These are phyloP conservation scores for Xanthostigma xanthostigma DNA, from an alignment of 2,888 invertebrate genomes.

Conservation along the genomic window DNA sequence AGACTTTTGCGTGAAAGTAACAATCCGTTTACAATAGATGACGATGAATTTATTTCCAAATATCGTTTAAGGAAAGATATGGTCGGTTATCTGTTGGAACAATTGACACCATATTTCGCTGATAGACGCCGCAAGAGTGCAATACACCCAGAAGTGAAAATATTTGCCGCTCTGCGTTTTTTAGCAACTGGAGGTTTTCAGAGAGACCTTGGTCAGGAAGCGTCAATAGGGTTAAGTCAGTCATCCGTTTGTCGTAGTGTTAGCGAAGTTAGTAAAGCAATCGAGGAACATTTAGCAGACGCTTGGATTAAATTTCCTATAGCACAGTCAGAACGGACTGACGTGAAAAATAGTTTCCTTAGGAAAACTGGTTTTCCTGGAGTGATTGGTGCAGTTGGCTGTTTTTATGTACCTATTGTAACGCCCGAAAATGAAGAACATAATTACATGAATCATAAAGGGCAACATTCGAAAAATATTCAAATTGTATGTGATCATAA, in stretches of 20 bases:
- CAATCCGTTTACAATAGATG: too few relatives aligned
- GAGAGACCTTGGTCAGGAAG: too few relatives aligned
- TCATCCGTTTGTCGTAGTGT: neutral
- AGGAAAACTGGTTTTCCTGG: constrained; percentile 11
- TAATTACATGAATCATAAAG: constrained; percentile 8
- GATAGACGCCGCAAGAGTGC: too few relatives aligned
- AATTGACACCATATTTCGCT: too few relatives aligned
- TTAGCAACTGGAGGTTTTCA: too few relatives aligned
- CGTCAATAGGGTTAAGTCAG: too few relatives aligned
- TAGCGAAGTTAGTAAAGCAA: constrained; percentile 6
- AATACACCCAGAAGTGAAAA: too few relatives aligned
- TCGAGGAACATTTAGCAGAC: constrained; percentile 1
- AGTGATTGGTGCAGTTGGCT: constrained; percentile 5
- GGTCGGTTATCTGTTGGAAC: too few relatives aligned
- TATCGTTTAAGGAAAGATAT: too few relatives aligned
- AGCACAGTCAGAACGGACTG: constrained; percentile 3
- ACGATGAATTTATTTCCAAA: too few relatives aligned
- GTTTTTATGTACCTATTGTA: constrained; percentile 7
- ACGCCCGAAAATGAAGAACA: constrained; percentile 7
- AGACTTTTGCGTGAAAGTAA: too few relatives aligned
- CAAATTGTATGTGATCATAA: constrained; percentile 8
- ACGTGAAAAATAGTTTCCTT: constrained; percentile 12
- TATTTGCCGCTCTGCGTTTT: too few relatives aligned
- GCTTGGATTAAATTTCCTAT: constrained; percentile 9
- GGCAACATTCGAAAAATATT: constrained; percentile 8